A percentile compares a stretch with the other conserved stretches of the same genome.
phyloP scores from a whole-genome alignment of 2,797 vertebrate genomes.

The Yasuhikotakia modesta region DNA sequence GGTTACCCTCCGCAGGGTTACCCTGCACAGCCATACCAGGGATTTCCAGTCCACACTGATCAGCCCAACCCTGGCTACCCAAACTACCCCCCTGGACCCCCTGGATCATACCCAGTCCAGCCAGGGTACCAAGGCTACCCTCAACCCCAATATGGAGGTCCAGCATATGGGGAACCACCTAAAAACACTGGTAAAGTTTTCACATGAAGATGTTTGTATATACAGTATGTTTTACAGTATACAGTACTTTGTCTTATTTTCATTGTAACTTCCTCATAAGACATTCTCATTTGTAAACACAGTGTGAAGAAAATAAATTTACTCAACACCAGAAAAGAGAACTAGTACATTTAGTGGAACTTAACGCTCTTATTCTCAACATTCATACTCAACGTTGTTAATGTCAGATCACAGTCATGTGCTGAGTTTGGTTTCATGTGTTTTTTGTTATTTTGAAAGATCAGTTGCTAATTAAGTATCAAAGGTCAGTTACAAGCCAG shows the following conservation, averaged over 20 bases:
- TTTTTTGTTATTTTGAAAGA: neutral
- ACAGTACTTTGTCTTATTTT: neutral
- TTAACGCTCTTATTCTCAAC: too few relatives aligned
- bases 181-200: constrained; percentile 61
- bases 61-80: constrained; percentile 55
- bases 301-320: neutral
- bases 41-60: constrained; percentile 46
- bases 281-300: neutral
- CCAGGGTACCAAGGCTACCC: constrained; percentile 66
- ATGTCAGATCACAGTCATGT: neutral
- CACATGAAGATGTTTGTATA: neutral
- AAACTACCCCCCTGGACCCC: constrained; percentile 43
- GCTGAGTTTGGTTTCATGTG: neutral
- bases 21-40: constrained; percentile 42
- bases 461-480: neutral
- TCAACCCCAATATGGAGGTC: constrained; percentile 56
- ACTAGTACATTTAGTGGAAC: neutral
- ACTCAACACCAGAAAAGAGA: constrained; percentile 7
- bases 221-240: neutral
- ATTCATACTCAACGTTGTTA: neutral
- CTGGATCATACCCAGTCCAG: constrained; percentile 54
- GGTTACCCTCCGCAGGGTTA: constrained; percentile 58
- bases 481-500: neutral
- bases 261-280: neutral
- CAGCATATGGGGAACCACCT: constrained; percentile 57